Base-by-base conservation (phyloP, 2,797 vertebrate genomes). In the Ctenopoma multispine region DNA sequence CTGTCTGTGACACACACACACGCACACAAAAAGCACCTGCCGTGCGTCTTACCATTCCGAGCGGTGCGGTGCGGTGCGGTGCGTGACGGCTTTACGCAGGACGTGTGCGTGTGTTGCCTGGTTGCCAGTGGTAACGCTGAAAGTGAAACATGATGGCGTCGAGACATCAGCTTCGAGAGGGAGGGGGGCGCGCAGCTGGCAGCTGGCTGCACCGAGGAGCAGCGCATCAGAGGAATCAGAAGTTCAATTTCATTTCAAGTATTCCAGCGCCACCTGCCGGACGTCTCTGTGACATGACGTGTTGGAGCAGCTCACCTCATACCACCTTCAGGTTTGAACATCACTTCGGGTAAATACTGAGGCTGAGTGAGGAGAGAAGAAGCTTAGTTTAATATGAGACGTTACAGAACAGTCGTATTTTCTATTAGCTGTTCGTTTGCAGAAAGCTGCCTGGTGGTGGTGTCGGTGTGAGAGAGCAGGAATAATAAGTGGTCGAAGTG, bases 71-170 rank as follows among this genome's bases (percentile, higher is more conserved):
- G 53, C 51, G 47, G 63, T 11, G 63, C 72, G 41, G 44, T 51
- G 41, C 11, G 67, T 38, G 36, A 38, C 36, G 13, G 69, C 55
- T 60, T 66, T 8, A 40, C 68, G 36, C 47, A 84, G 89, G 88
- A 90, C 87, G 84, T 82, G 48, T 24, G 54, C 14, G 48, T 20
- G 65, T 87, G 87, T 89, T 87, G 66, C 82, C 56, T 40, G 67
- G 90, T 91, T 91, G 84, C 84, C 74, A 80, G 0, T 49, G 78
- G 88, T 47, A 73, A 91, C 90, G 18, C 15, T 4, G 76, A 63
- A 66, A 86, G 17, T 65, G 54, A 84, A 86, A 80, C 69, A 53
- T 18, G 66, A 72, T 53, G 75, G 71, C 64, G 12, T 51, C 54
- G 48, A 29, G 71, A 5, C 1, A 3, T 10, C 14, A 15, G 72